Evolutionary conservation across 2,113 vertebrate genomes (phyloP).

Genomic region (Apteryx mantelli): DNA sequence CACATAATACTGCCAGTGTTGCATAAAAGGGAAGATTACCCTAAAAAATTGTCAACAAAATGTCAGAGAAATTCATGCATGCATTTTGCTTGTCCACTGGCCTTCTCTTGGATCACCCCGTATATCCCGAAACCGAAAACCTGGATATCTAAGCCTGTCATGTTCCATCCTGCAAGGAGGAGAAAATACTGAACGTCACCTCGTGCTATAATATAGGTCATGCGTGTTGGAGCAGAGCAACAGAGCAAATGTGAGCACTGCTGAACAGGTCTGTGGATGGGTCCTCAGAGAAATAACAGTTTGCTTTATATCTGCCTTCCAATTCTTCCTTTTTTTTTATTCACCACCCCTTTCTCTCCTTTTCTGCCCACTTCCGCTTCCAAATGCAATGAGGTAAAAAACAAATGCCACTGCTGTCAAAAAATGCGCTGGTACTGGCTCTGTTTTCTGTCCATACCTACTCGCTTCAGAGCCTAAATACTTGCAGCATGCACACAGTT

Average conservation of each 20-base stretch:
- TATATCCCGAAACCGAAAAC: background rate
- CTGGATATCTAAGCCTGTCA: background rate
- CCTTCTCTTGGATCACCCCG: background rate
- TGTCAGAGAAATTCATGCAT: background rate
- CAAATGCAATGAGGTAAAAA: background rate
- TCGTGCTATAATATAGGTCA: background rate
- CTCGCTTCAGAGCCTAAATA: background rate
- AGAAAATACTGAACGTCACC: background rate
- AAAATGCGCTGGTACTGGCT: background rate
- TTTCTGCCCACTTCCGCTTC: rapidly evolving
- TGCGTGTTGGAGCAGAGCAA: background rate
- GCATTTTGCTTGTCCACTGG: background rate
- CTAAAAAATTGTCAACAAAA: background rate
- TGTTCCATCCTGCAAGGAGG: background rate
- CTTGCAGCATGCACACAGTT: rapidly evolving
- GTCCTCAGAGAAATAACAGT: background rate
- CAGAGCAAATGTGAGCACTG: background rate
- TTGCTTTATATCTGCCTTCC: background rate
- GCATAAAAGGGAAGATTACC: background rate
- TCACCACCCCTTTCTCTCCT: background rate
- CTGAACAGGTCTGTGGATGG: background rate
- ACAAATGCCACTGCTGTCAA: background rate
- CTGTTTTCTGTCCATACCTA: background rate
- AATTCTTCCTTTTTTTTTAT: background rate
- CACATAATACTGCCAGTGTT: background rate